These are phyloP conservation scores for Arenaria interpres DNA, from an alignment of 2,113 vertebrate species.

Conservation along the genomic window DNA sequence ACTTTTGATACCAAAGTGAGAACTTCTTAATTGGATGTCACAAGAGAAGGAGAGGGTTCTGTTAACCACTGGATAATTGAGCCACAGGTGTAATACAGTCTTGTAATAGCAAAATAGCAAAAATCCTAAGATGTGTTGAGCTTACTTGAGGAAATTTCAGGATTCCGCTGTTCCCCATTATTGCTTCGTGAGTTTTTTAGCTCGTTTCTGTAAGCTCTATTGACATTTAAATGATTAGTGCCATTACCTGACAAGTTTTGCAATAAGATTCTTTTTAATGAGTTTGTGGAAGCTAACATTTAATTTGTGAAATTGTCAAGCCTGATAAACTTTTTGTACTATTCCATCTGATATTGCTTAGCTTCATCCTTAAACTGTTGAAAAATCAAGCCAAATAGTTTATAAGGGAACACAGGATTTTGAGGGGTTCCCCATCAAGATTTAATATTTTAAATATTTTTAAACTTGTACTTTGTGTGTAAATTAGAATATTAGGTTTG, in stretches of 20 bases:
- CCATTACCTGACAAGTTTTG: background rate
- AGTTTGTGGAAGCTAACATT: background rate
- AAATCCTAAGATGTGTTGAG: background rate
- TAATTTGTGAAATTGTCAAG: background rate
- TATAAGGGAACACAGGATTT: background rate
- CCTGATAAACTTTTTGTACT: background rate
- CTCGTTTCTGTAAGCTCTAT: background rate
- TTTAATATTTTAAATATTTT: background rate
- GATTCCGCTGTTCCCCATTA: background rate
- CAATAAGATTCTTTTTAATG: background rate
- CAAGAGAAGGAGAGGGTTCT: background rate
- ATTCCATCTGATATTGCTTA: background rate
- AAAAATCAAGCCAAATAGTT: background rate
- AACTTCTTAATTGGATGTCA: background rate
- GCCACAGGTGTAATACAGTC: background rate
- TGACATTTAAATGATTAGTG: background rate
- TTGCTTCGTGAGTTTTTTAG: background rate
- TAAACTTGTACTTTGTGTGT: background rate
- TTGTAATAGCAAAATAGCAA: background rate
- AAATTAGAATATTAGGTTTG: background rate
- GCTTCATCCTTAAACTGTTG: background rate
- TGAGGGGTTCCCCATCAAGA: background rate
- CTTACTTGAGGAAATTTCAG: background rate
- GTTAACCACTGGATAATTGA: background rate
- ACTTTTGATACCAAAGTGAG: background rate